Base-by-base conservation (phyloP, 2,888 invertebrate genomes). In the Tortricodes alternella region DNA sequence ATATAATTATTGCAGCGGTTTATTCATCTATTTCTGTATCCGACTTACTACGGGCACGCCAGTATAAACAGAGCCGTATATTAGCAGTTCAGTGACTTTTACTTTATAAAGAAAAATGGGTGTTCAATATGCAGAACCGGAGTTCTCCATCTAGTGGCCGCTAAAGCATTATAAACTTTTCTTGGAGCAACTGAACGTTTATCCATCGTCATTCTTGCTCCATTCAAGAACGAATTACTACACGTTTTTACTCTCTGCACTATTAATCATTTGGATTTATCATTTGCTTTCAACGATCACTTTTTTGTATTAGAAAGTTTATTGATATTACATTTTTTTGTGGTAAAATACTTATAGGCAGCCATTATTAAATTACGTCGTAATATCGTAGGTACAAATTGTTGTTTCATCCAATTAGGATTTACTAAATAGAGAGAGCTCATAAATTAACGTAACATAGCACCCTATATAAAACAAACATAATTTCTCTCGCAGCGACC, bases 1-100 rank as follows among this genome's bases (percentile, higher is more conserved):
- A 86, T 88, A 86, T 87, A 87, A 88, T 88, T 86, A 87, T 84
- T 88, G 85, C 86, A 82, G 78, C 69, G 83, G 76, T 74, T 78
- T 75, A 76, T 73, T 84, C 56, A 44, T 50, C 86, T 89, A 89
- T 89, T 87, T 84, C 73, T 71, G 88, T 82, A 73, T 68, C 57
- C 80, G 80, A 83, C 74, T 85, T 84, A 81, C 74, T 67, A 66
- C 68, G 62, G 65, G 63, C 63, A 29, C 37, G 27, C 39, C 32
- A 53, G 53, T 37, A 41, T 11, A 55, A n/a, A 19, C 7, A 7
- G 37, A 29, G 8, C 53, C 29, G 18, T 13, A 29, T 3, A 44
- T 16, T 18, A 3, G 15, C 29, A n/a, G 11, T 16, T 11, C 11
- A 44, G 11, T 2, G 4, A 18, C 27, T 29, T n/a, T n/a, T 3